Evolutionary conservation across 92 coral and sea anemone genomes (phyloP).

Genomic region (Actinostola sp.): DNA sequence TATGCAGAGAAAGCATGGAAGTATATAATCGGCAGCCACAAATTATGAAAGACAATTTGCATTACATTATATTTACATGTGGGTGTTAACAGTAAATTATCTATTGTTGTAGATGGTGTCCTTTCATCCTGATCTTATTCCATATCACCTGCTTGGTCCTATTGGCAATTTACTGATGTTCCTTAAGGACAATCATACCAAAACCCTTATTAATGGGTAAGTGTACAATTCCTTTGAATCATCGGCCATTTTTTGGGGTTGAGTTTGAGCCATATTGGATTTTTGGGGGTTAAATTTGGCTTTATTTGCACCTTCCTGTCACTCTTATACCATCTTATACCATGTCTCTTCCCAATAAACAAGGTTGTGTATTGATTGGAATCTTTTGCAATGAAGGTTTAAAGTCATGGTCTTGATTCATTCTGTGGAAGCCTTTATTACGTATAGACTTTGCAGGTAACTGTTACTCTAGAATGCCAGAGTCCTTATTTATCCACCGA

Average conservation of each 20-base stretch:
- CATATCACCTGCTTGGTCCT: conserved; percentile 61
- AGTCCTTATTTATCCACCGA: no score
- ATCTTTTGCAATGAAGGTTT: conserved; percentile 38
- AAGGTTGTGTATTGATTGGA: no score
- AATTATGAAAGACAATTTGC: no score
- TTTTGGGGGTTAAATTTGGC: no score
- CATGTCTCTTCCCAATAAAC: no score
- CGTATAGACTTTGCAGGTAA: conserved; percentile 62
- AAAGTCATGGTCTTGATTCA: conserved; percentile 42
- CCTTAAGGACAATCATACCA: conserved; percentile 47
- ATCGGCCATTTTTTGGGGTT: background rate
- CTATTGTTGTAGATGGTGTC: conserved; percentile 42
- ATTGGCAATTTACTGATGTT: conserved; percentile 48
- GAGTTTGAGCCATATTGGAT: no score
- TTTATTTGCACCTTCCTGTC: no score
- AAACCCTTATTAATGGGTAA: conserved; percentile 43
- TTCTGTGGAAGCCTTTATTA: conserved; percentile 52
- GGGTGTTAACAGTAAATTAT: background rate
- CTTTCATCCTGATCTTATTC: conserved; percentile 53
- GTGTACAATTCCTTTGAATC: no score
- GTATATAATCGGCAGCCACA: no score
- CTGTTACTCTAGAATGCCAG: background rate
- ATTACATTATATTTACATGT: no score
- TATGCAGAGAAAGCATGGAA: no score
- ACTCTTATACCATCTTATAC: no score